Base-by-base conservation (phyloP, 2,113 vertebrate genomes). In the Oncorhynchus gorbuscha region DNA sequence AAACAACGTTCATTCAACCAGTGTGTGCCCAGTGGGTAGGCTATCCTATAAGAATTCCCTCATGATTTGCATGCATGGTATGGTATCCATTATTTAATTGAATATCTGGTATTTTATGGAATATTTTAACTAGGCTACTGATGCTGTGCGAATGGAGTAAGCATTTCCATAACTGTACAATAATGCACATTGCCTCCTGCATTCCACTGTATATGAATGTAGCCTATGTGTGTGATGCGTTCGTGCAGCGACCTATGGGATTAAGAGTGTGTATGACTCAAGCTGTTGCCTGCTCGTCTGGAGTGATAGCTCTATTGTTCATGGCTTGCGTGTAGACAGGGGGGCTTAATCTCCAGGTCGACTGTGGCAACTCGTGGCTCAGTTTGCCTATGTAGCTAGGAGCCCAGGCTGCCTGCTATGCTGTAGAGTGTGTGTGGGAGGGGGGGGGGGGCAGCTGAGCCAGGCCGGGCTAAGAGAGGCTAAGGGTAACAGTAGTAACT, bases 271-370 rank as follows among this genome's bases (percentile, higher is more conserved):
- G 68, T 83, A 87, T 88, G 87, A 85, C 89, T 85, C 85, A 83
- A 73, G 76, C 82, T 83, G 81, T 82, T 88, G 87, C 86, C 87
- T 89, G 88, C 87, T 85, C 89, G 88, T 91, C 89, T 88, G 70
- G 69, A 85, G 85, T 86, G 89, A 91, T 91, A 87, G 86, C 89
- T 93, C 89, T 90, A 93, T 94, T 93, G 91, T 93, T 92, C 86
- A 91, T 92, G 90, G 81, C 51, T 92, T 89, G 90, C 86, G 89
- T 93, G 91, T 92, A 92, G 92, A 93, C 92, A 86, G 90, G 79
- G 79, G 89, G 79, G 84, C 87, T 91, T 93, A 92, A 93, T 93
- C 92, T 92, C 84, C 73, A 51, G 77, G 72, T 70, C 87, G 85
- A 89, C 86, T 81, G 73, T 77, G 79, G 80, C 80, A 24, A 28